Evolutionary conservation across 2,797 vertebrate species (phyloP).

Genomic region (Trichosurus vulpecula): DNA sequence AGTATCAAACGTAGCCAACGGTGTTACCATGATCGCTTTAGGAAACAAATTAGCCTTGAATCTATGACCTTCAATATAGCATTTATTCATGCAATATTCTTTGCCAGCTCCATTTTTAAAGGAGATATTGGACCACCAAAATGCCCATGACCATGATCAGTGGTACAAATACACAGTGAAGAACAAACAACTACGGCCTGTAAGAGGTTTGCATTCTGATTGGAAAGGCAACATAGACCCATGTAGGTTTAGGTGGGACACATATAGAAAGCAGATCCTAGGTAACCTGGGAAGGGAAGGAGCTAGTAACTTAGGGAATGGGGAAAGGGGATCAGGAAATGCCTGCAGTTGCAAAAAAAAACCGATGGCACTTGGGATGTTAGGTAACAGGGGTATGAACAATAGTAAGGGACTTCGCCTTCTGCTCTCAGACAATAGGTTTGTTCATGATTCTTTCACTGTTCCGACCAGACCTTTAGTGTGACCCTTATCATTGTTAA

Average conservation of each 20-base stretch:
- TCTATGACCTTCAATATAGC: background rate
- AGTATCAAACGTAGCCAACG: background rate
- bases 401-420: background rate
- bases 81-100: conserved; percentile 6
- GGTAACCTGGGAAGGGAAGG: background rate
- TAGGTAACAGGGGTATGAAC: background rate
- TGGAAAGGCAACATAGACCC: background rate
- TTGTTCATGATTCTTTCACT: background rate
- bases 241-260: background rate
- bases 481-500: background rate
- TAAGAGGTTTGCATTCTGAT: background rate
- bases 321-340: background rate
- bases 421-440: background rate
- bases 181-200: background rate
- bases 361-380: background rate
- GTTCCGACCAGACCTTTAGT: background rate
- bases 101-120: background rate
- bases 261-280: background rate
- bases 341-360: background rate
- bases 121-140: background rate
- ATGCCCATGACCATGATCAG: background rate
- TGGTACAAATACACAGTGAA: background rate
- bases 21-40: background rate
- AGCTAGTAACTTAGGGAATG: background rate
- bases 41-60: background rate